A percentile compares a stretch with the other conserved stretches of the same genome.
These are phyloP conservation scores for Vesta saturnalis DNA, from an alignment of 2,888 invertebrate species.

Conservation along the genomic window DNA sequence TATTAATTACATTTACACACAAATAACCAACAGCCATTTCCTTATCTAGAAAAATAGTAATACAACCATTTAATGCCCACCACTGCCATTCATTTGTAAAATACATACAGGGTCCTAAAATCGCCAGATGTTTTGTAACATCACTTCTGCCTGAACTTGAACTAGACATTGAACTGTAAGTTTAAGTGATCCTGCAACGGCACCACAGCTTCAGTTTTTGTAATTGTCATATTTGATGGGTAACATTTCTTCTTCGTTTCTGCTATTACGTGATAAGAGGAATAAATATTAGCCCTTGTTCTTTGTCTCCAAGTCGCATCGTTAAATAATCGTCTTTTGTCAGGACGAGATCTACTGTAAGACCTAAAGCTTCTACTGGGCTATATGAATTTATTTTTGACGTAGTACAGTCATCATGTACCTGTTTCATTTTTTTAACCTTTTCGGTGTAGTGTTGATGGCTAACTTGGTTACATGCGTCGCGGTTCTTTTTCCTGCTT, in stretches of 20 bases:
- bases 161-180: neutral
- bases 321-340: constrained; percentile 22
- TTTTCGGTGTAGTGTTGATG: constrained; percentile 5
- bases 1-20: too few relatives aligned
- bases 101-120: constrained; percentile 5
- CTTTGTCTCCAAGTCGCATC: constrained; percentile 17
- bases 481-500: constrained; percentile 18
- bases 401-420: constrained; percentile 5
- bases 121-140: constrained; percentile 3
- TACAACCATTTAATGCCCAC: constrained; percentile 12
- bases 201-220: constrained; percentile 13
- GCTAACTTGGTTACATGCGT: constrained; percentile 14
- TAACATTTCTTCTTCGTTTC: constrained; percentile 12
- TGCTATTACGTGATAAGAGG: constrained; percentile 10
- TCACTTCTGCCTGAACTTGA: neutral
- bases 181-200: constrained; percentile 6
- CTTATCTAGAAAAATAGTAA: too few relatives aligned
- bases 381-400: constrained; percentile 12
- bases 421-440: constrained; percentile 21
- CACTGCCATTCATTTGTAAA: constrained; percentile 30
- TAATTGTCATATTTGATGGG: constrained; percentile 13
- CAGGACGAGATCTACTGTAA: constrained; percentile 18
- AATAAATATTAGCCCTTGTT: constrained; percentile 15
- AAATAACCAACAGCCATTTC: too few relatives aligned
- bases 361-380: constrained; percentile 25